Evolutionary conservation across 2,113 vertebrate species (phyloP), one percentile per base, ranked within the genome.

Genomic region (Ia io): DNA sequence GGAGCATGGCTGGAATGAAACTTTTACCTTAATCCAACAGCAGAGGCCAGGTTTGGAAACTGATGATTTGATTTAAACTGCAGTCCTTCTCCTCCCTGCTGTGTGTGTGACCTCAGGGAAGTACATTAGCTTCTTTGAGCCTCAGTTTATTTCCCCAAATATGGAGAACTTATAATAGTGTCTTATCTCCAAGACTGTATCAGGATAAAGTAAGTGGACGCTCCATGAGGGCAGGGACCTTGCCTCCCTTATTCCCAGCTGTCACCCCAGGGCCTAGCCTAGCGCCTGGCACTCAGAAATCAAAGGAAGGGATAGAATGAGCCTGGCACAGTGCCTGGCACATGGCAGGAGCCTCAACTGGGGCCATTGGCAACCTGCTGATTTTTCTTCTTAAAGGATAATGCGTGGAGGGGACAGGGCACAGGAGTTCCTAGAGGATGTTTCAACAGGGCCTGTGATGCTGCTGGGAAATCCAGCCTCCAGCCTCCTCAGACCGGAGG

Each of bases 141-240:
- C 61, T 61, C 14, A 20, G 22, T 23, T 84, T n/a, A 63, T 37
- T 59, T 51, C 49, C 56, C 59, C 59, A 90, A 32, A 51, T 14
- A 49, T 0, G 5, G 2, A 20, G 18, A 49, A 12, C 30, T 18
- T 0, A 59, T 14, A 23, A 40, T 1, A 40, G 12, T 5, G 18
- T 14, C 65, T 49, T 37, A 5, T 32, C 44, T 53, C 77, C 13
- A 42, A n/a, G 53, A 18, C 88, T 4, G 4, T 1, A 42, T 20
- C 0, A 70, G 32, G 69, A 63, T 49, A 40, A n/a, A 86, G 42
- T 11, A 28, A 74, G 74, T 9, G 7, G 30, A n/a, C 79, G 30
- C 69, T 23, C 69, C 63, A 8, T 22, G 49, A 86, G 73, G 23
- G 35, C 28, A 90, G n/a, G 40, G 23, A 20, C 44, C 67, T 67